Conservation (phyloP, 2,113 vertebrate species). For the Bombycilla garrulus region DNA sequence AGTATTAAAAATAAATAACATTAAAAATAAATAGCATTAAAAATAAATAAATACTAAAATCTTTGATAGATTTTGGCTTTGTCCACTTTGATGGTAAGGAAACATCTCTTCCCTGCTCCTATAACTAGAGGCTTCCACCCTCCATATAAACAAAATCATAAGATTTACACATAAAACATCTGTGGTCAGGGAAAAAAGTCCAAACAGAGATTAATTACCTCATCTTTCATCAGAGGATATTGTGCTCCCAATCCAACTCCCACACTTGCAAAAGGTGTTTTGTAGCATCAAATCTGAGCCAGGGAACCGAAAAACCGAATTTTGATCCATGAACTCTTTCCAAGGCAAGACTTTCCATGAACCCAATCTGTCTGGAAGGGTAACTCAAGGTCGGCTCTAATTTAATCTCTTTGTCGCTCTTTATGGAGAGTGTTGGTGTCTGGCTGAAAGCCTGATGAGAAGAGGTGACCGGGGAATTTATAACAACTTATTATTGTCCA, state of each 20-base stretch:
- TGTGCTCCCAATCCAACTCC: not conserved
- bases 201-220: constrained; percentile 2
- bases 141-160: not conserved
- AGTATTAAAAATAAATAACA: not conserved
- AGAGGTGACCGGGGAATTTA: not conserved
- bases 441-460: not conserved
- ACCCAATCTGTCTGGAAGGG: not conserved
- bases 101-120: not conserved
- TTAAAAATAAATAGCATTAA: not conserved
- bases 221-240: constrained; percentile 6
- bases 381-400: not conserved
- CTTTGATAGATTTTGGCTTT: not conserved
- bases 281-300: not conserved
- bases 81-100: not conserved
- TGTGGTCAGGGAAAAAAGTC: not conserved
- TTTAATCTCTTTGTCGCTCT: not conserved
- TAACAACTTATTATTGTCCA: not conserved
- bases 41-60: not conserved
- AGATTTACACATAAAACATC: not conserved
- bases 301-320: not conserved
- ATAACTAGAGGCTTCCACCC: not conserved
- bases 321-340: not conserved
- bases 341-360: not conserved
- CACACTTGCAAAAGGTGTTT: not conserved
- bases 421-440: not conserved